Percentiles rank a stretch among this genome's conserved stretches.
Conservation (phyloP, 1,140 invertebrate genomes). For the Galleria mellonella region DNA sequence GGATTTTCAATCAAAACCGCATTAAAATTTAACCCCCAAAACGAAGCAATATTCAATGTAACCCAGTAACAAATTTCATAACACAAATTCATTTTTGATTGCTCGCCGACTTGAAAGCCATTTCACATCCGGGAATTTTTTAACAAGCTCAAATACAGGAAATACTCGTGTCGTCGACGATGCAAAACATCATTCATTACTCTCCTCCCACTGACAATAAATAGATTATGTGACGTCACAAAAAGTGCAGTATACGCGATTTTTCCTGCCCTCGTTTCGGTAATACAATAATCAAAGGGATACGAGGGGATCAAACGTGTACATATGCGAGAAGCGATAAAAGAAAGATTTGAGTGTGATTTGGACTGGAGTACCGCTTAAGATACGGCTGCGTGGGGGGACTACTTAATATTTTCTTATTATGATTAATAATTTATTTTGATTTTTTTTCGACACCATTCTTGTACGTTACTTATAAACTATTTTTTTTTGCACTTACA, state of each 20-base stretch:
- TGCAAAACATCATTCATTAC: constrained; percentile 62
- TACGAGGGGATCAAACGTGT: constrained; percentile 65
- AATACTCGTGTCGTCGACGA: constrained; percentile 30
- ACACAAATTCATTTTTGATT: constrained; percentile 30
- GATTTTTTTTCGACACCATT: no score
- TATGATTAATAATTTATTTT: no score
- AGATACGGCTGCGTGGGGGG: constrained; percentile 22
- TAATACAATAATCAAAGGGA: constrained; percentile 72
- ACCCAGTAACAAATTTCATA: constrained; percentile 9
- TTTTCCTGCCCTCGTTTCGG: constrained; percentile 49
- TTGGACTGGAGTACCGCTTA: constrained; percentile 28
- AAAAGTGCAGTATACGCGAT: constrained; percentile 57
- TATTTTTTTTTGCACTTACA: no score
- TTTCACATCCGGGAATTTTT: constrained; percentile 27
- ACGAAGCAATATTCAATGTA: background rate
- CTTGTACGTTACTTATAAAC: no score
- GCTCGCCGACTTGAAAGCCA: constrained; percentile 27
- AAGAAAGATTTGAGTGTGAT: constrained; percentile 39
- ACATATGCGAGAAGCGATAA: constrained; percentile 62
- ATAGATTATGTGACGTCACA: constrained; percentile 60
- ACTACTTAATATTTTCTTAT: background rate
- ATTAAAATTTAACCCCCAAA: no score
- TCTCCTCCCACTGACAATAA: constrained; percentile 47
- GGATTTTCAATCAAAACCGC: no score
- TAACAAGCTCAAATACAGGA: constrained; percentile 21